Percentiles rank a stretch among this genome's conserved stretches.
These are phyloP conservation scores for Dynastes tityus DNA, from an alignment of 2,888 invertebrate species.

Conservation along the genomic window DNA sequence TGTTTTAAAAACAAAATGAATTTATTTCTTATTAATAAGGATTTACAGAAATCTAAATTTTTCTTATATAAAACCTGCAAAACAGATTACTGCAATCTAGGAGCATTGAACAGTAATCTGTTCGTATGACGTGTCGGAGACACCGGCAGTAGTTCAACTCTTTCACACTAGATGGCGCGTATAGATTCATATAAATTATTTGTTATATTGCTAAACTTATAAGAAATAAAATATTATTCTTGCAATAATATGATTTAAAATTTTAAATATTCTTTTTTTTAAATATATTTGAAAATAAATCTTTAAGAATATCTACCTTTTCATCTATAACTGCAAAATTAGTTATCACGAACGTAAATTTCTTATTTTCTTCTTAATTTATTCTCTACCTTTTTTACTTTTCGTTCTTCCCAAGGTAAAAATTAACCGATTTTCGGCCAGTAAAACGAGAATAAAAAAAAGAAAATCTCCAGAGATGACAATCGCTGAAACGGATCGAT, in stretches of 20 bases:
- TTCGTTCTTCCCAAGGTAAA: neutral
- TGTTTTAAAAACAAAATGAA: too few species aligned
- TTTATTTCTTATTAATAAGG: too few species aligned
- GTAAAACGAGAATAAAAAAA: neutral
- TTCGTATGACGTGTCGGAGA: neutral
- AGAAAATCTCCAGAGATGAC: neutral
- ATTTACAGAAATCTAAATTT: too few species aligned
- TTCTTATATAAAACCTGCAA: too few species aligned
- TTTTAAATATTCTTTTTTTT: too few species aligned
- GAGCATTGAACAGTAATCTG: neutral
- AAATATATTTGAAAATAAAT: neutral
- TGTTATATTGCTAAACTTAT: neutral
- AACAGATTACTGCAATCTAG: neutral
- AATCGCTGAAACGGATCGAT: conserved; percentile 14
- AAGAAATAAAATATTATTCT: too few species aligned
- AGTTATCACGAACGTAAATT: neutral
- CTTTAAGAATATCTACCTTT: neutral
- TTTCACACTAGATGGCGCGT: neutral
- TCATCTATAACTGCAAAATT: neutral
- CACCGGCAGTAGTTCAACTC: neutral
- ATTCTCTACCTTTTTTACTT: neutral
- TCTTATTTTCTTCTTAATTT: too few species aligned
- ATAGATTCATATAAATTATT: neutral
- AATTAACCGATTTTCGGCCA: neutral
- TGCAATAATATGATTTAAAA: too few species aligned